These are phyloP conservation scores for Tuta absoluta DNA, from an alignment of 2,888 invertebrate species.

Conservation along the genomic window DNA sequence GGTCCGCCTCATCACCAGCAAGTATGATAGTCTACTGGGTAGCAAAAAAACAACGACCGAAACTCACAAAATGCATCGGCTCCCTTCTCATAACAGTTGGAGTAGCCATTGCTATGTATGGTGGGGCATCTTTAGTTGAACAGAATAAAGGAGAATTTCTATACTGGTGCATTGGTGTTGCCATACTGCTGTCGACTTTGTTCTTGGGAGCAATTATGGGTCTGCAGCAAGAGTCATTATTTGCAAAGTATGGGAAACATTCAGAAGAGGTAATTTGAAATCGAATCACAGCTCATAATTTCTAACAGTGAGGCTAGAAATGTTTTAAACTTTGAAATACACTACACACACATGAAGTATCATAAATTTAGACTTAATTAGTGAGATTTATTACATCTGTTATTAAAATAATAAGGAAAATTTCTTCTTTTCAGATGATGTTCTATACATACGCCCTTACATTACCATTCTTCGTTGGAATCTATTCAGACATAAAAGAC, in stretches of 20 bases:
- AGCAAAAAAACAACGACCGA: conserved; percentile 60
- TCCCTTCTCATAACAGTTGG: conserved; percentile 67
- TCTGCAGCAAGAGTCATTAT: conserved; percentile 69
- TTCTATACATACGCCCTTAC: conserved; percentile 70
- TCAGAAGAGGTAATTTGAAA: conserved; percentile 62
- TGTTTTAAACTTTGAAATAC: no score
- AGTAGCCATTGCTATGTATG: conserved; percentile 67
- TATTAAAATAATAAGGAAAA: not conserved
- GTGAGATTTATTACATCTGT: no score
- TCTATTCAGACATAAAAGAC: conserved; percentile 55
- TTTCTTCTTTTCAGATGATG: conserved; percentile 64
- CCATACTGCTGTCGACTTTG: conserved; percentile 59
- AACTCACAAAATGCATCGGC: conserved; percentile 59
- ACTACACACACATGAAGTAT: no score
- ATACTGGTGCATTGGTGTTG: conserved; percentile 69
- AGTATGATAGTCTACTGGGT: conserved; percentile 72
- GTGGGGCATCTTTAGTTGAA: conserved; percentile 61
- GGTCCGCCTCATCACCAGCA: conserved; percentile 72
- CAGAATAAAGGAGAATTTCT: conserved; percentile 58
- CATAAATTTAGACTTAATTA: no score
- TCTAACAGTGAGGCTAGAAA: not conserved
- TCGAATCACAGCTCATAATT: not conserved
- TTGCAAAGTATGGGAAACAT: conserved; percentile 70
- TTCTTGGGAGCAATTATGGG: conserved; percentile 71
- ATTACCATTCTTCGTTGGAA: conserved; percentile 61